Conservation (phyloP, 2,113 vertebrate species). For the Spilogale gracilis region DNA sequence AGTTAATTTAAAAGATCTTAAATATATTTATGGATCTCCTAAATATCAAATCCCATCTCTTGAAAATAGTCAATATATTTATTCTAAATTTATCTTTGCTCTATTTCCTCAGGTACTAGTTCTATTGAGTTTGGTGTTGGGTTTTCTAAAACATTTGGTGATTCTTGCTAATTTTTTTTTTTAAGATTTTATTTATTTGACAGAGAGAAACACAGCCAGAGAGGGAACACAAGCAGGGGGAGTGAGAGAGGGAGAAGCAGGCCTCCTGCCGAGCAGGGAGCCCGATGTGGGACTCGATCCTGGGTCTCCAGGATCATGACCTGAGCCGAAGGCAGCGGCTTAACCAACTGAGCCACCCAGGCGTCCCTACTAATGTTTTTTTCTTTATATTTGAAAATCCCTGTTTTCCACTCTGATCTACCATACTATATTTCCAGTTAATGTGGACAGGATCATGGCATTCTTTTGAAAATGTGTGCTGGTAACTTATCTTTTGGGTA, state of each 20-base stretch:
- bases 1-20: not conserved
- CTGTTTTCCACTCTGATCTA: not conserved
- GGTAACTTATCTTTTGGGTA: not conserved
- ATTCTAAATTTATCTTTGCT: conserved; percentile 2
- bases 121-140: not conserved
- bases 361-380: not conserved
- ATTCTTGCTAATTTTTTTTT: not conserved
- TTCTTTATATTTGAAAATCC: not conserved
- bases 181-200: too few relatives aligned
- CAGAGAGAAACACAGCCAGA: too few relatives aligned
- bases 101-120: not conserved
- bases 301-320: too few relatives aligned
- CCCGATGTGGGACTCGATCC: too few relatives aligned
- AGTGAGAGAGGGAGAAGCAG: too few relatives aligned
- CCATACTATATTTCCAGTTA: not conserved
- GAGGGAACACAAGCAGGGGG: too few relatives aligned
- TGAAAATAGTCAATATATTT: not conserved
- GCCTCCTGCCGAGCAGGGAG: too few relatives aligned
- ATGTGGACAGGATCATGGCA: not conserved
- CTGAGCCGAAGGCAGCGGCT: too few relatives aligned
- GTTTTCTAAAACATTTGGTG: not conserved
- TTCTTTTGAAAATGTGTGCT: not conserved
- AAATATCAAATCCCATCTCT: not conserved
- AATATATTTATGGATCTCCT: not conserved
- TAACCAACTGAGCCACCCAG: too few relatives aligned